phyloP scores from a whole-genome alignment of 2,888 invertebrate species.

The Trypoxylon attenuatum region DNA sequence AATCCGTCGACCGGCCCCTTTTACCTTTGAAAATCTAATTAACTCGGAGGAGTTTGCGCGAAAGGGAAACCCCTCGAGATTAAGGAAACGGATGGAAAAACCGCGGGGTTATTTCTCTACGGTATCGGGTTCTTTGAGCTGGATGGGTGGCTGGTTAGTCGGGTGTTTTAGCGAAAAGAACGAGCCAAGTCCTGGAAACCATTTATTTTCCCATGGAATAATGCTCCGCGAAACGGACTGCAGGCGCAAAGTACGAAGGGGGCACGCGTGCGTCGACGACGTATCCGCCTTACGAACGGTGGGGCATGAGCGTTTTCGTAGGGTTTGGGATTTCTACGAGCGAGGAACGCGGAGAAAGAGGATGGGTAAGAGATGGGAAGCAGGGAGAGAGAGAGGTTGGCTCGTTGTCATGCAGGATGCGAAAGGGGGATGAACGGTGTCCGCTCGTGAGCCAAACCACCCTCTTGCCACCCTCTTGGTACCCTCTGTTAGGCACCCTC shows the following conservation, averaged over 20 bases:
- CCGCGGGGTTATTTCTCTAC: too few species aligned
- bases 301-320: not conserved
- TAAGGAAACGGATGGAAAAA: slow-evolving; percentile 19
- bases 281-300: slow-evolving; percentile 22
- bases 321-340: not conserved
- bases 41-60: not conserved
- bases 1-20: too few species aligned
- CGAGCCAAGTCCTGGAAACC: slow-evolving; percentile 30
- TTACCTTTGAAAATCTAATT: too few species aligned
- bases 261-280: slow-evolving; percentile 40
- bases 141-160: too few species aligned
- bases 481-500: slow-evolving; percentile 5
- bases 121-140: too few species aligned
- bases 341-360: not conserved
- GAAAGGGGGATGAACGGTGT: slow-evolving; percentile 64
- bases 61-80: slow-evolving; percentile 3
- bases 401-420: slow-evolving; percentile 71
- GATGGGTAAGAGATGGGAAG: not conserved
- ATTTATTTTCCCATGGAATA: slow-evolving; percentile 37
- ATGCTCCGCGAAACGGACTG: too few species aligned
- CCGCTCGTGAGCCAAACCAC: slow-evolving; percentile 40
- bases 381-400: slow-evolving; percentile 29
- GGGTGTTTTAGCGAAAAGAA: not conserved
- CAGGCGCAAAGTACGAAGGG: too few species aligned
- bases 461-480: slow-evolving; percentile 6